Percentiles rank a stretch among this genome's conserved stretches.
These are phyloP conservation scores for Distichodus sexfasciatus DNA, from an alignment of 2,797 vertebrate genomes.

Conservation along the genomic window DNA sequence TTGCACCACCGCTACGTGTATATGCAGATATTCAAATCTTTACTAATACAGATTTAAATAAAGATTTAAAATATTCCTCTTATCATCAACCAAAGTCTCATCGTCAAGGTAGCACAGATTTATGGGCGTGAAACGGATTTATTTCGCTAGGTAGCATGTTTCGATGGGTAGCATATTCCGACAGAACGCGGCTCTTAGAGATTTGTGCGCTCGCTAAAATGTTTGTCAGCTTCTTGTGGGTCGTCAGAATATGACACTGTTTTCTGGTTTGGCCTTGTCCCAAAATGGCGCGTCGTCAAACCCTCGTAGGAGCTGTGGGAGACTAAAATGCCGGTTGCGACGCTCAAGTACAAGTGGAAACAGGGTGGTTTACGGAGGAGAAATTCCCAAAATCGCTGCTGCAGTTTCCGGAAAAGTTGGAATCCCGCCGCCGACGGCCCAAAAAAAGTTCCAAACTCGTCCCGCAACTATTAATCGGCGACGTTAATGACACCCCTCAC, in stretches of 20 bases:
- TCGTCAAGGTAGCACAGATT: no score
- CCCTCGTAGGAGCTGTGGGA: slow-evolving; percentile 61
- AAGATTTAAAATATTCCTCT: no score
- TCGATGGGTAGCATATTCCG: no score
- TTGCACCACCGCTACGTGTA: no score
- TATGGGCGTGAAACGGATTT: no score
- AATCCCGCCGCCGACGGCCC: slow-evolving; percentile 2
- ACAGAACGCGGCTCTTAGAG: neutral
- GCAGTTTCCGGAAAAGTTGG: no score
- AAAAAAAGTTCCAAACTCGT: neutral
- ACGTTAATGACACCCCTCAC: slow-evolving; percentile 16
- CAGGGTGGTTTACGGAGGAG: neutral
- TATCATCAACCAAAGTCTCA: no score
- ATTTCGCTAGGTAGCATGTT: no score
- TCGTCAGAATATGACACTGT: slow-evolving; percentile 23
- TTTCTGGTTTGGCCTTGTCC: slow-evolving; percentile 45
- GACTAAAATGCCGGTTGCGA: slow-evolving; percentile 28
- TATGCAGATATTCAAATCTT: no score
- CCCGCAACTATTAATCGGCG: neutral
- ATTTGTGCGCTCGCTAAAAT: neutral
- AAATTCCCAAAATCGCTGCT: no score
- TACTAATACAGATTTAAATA: no score
- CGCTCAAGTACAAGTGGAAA: neutral
- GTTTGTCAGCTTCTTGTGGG: neutral
- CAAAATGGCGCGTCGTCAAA: slow-evolving; percentile 41